Evolutionary conservation across 2,113 vertebrate genomes (phyloP).

Genomic region (Rhineura floridana): DNA sequence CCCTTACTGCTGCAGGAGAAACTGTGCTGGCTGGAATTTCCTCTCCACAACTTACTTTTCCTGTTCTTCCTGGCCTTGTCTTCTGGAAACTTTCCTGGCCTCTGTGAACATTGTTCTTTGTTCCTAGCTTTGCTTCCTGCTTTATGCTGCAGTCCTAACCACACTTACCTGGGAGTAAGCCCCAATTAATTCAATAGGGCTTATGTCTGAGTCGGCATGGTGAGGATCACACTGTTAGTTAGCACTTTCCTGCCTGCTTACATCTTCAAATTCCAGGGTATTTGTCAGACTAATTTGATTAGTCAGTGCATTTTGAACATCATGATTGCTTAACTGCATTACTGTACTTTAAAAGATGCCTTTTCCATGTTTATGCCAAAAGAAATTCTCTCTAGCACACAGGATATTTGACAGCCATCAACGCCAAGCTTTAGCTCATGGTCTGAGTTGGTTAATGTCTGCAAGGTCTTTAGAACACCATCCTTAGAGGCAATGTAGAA

Average conservation of each 20-base stretch:
- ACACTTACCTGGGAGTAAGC: too few relatives aligned
- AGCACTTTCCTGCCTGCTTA: neutral
- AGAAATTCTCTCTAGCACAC: neutral
- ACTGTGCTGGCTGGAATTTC: too few relatives aligned
- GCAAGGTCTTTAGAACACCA: neutral
- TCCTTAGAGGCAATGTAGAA: neutral
- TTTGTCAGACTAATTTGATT: neutral
- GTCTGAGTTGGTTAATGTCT: neutral
- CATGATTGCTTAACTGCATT: too few relatives aligned
- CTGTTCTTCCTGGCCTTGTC: neutral
- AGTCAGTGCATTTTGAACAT: neutral
- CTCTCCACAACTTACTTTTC: neutral
- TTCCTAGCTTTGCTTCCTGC: neutral
- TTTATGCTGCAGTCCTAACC: neutral
- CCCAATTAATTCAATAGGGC: too few relatives aligned
- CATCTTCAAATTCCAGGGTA: neutral
- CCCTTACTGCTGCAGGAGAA: neutral
- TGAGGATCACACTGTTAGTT: neutral
- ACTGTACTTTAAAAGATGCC: neutral
- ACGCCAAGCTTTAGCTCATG: neutral
- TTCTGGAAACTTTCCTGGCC: neutral
- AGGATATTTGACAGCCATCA: neutral
- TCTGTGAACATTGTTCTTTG: too few relatives aligned
- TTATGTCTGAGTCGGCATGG: too few relatives aligned
- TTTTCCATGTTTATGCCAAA: neutral